Conservation (phyloP, 2,113 vertebrate species). For the Nematolebias whitei region DNA sequence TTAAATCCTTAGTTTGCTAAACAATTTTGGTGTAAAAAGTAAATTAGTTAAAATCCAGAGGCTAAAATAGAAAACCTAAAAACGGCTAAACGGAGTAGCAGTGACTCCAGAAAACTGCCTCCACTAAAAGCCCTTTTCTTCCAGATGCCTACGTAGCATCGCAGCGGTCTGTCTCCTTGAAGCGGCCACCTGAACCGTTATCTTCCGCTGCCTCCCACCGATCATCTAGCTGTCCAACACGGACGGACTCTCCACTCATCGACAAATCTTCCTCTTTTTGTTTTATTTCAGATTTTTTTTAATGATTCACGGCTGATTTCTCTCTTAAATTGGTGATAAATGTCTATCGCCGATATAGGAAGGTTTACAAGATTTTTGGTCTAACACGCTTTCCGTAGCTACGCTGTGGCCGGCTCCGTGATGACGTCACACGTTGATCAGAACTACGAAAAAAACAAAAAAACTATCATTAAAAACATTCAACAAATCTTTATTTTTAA, state of each 20-base stretch:
- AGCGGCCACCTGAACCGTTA: slow-evolving; percentile 50
- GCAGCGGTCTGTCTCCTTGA: slow-evolving; percentile 62
- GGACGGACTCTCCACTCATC: neutral
- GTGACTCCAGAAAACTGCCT: slow-evolving; percentile 60
- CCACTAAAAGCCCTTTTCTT: slow-evolving; percentile 68
- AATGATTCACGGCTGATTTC: slow-evolving; percentile 49
- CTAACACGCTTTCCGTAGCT: slow-evolving; percentile 65
- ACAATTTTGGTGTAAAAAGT: slow-evolving; percentile 3
- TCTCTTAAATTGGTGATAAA: slow-evolving; percentile 53
- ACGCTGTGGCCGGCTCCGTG: slow-evolving; percentile 45
- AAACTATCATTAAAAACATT: no score
- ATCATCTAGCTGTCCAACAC: slow-evolving; percentile 11
- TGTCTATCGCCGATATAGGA: slow-evolving; percentile 33
- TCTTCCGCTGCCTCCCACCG: slow-evolving; percentile 32
- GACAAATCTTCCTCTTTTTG: no score
- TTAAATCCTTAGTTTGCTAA: slow-evolving; percentile 20
- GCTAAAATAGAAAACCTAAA: neutral
- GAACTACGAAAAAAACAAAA: no score
- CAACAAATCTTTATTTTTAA: no score
- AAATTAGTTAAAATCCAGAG: neutral
- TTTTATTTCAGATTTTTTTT: slow-evolving; percentile 2
- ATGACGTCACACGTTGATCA: no score
- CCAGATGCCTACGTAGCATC: slow-evolving; percentile 79
- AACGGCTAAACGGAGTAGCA: neutral
- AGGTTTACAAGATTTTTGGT: slow-evolving; percentile 63